Evolutionary conservation across 2,888 invertebrate genomes (phyloP).

Genomic region (Thelaira solivaga): DNA sequence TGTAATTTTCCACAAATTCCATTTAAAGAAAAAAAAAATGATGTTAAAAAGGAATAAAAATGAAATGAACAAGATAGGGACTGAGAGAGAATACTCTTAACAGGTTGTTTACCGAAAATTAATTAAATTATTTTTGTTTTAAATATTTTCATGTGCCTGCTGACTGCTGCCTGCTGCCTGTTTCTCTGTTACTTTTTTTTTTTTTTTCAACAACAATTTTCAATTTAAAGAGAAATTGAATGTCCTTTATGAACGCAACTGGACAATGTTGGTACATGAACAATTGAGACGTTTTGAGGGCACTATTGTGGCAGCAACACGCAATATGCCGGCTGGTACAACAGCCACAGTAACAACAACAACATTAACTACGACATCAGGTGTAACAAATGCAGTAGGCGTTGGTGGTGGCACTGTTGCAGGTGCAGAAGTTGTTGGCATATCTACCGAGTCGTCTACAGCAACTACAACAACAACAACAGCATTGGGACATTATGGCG

Average conservation of each 20-base stretch:
- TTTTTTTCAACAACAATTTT: no score
- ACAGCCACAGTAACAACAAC: slow-evolving; percentile 40
- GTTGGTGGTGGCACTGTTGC: slow-evolving; percentile 28
- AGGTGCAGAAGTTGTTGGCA: slow-evolving; percentile 25
- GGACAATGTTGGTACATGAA: slow-evolving; percentile 87
- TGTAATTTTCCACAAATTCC: not conserved
- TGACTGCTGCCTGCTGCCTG: not conserved
- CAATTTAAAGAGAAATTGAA: slow-evolving; percentile 84
- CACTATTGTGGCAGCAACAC: slow-evolving; percentile 86
- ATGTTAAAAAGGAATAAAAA: not conserved
- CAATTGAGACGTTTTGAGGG: slow-evolving; percentile 88
- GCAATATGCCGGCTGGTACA: slow-evolving; percentile 75
- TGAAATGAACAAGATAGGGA: slow-evolving; percentile 5
- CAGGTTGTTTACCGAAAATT: slow-evolving; percentile 9
- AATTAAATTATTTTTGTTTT: slow-evolving; percentile 42
- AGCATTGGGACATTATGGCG: slow-evolving; percentile 55
- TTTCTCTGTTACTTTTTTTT: no score
- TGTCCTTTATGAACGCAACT: slow-evolving; percentile 89
- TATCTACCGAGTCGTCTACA: slow-evolving; percentile 45
- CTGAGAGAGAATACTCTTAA: not conserved
- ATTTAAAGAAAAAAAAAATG: not conserved
- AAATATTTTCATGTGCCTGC: not conserved
- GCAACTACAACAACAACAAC: slow-evolving; percentile 51
- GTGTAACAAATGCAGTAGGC: slow-evolving; percentile 7
- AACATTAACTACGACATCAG: not conserved